These are phyloP conservation scores for Drosophila birchii DNA, from an alignment of 2,888 invertebrate species.

Conservation along the genomic window DNA sequence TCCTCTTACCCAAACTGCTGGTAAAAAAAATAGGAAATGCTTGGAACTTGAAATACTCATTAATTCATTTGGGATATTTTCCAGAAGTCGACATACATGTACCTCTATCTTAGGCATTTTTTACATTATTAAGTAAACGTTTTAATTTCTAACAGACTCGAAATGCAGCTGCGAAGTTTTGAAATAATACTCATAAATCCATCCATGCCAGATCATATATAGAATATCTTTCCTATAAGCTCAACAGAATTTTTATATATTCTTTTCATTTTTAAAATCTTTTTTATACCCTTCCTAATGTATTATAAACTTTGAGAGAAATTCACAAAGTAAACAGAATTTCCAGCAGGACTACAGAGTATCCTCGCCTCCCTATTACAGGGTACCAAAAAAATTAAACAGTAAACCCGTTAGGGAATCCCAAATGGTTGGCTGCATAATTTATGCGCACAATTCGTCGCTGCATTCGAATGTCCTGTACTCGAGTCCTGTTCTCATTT, in stretches of 20 bases:
- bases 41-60: neutral
- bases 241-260: neutral
- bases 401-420: constrained; percentile 14
- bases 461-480: constrained; percentile 63
- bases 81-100: too few relatives aligned
- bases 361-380: neutral
- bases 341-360: neutral
- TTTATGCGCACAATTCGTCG: constrained; percentile 76
- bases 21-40: constrained; percentile 10
- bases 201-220: neutral
- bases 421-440: constrained; percentile 72
- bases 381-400: constrained; percentile 1
- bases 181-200: too few relatives aligned
- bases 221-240: neutral
- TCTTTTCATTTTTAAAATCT: neutral
- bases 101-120: too few relatives aligned
- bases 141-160: too few relatives aligned
- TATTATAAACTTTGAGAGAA: neutral
- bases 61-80: neutral
- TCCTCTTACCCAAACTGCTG: constrained; percentile 13
- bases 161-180: too few relatives aligned
- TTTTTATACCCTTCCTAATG: too few relatives aligned
- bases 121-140: too few relatives aligned
- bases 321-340: neutral
- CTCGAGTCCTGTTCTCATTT: constrained; percentile 37